Evolutionary conservation across 2,113 vertebrate genomes (phyloP).

Genomic region (Epinephelus cyanopodus): DNA sequence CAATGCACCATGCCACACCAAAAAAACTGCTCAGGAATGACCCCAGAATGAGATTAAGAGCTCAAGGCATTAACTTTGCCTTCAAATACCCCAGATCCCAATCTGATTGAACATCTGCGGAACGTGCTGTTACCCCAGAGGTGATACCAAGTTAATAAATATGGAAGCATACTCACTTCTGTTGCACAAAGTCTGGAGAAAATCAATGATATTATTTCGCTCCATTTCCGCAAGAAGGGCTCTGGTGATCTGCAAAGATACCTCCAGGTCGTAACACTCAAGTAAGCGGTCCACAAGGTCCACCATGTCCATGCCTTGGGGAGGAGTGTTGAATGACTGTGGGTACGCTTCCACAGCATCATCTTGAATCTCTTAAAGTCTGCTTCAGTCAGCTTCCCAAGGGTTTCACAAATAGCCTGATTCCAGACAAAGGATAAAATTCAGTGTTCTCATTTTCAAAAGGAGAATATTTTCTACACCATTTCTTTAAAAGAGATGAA

Average conservation of each 20-base stretch:
- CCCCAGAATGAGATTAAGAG: too few species aligned
- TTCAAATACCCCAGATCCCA: too few species aligned
- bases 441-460: not conserved
- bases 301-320: slow-evolving; percentile 71
- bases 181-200: slow-evolving; percentile 58
- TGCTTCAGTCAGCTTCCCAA: slow-evolving; percentile 52
- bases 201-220: slow-evolving; percentile 28
- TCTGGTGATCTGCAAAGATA: slow-evolving; percentile 74
- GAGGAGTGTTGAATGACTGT: slow-evolving; percentile 64
- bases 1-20: too few species aligned
- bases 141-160: not conserved
- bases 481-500: not conserved
- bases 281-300: slow-evolving; percentile 80
- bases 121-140: too few species aligned
- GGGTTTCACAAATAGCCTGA: slow-evolving; percentile 71
- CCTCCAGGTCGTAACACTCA: slow-evolving; percentile 67
- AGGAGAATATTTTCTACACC: not conserved
- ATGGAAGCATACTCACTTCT: slow-evolving; percentile 68
- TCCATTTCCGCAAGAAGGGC: slow-evolving; percentile 61
- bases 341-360: slow-evolving; percentile 73
- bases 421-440: slow-evolving; percentile 19
- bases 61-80: too few species aligned
- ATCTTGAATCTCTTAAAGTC: slow-evolving; percentile 62
- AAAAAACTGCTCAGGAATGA: too few species aligned
- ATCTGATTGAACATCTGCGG: too few species aligned